Evolutionary conservation across 2,797 vertebrate genomes (phyloP).

Genomic region (Arctocebus calabarensis): DNA sequence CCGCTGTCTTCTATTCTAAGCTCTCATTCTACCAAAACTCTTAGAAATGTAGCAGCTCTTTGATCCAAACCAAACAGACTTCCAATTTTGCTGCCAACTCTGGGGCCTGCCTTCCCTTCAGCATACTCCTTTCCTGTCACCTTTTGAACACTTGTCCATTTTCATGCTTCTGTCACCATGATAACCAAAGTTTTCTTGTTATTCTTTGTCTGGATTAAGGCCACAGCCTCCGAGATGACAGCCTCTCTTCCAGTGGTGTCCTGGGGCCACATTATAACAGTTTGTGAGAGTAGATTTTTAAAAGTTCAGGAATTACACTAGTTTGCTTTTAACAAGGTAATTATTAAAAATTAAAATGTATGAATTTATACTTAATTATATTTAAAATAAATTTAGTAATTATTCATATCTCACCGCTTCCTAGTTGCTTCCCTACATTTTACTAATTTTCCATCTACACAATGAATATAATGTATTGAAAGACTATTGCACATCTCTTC

Average conservation of each 20-base stretch:
- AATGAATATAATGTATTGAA: background rate
- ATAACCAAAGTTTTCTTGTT: background rate
- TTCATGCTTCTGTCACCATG: background rate
- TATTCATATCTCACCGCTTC: background rate
- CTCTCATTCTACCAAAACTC: background rate
- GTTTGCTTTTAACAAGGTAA: background rate
- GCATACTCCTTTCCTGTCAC: background rate
- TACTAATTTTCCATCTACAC: background rate
- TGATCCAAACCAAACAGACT: background rate
- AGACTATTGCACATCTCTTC: background rate
- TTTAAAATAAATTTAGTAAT: conserved; percentile 20
- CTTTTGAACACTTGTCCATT: background rate
- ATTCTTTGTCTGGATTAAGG: background rate
- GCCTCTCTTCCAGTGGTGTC: background rate
- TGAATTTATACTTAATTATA: background rate
- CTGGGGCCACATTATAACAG: background rate
- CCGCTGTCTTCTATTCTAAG: background rate
- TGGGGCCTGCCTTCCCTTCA: background rate
- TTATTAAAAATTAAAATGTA: conserved; percentile 8
- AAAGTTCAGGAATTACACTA: background rate
- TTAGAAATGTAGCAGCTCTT: conserved; percentile 18
- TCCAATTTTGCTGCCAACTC: background rate
- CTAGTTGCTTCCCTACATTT: background rate
- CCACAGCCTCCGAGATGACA: background rate
- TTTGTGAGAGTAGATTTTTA: background rate